Evolutionary conservation across 2,113 vertebrate species (phyloP).

Genomic region (Engraulis encrasicolus): DNA sequence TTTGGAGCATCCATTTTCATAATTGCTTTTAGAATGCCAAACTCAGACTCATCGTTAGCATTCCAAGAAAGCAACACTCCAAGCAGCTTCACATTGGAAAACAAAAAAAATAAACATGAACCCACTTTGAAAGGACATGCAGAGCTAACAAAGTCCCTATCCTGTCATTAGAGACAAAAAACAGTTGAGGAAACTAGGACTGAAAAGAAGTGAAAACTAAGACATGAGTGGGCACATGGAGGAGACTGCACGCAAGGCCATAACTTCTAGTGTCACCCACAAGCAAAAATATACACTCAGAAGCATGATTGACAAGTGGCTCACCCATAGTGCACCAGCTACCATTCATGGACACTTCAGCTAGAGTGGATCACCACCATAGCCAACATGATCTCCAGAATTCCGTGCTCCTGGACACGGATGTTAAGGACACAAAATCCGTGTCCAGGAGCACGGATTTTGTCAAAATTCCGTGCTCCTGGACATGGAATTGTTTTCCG

Average conservation of each 20-base stretch:
- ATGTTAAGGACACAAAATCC: too few relatives aligned
- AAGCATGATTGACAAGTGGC: too few relatives aligned
- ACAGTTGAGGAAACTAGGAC: background rate
- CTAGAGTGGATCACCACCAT: too few relatives aligned
- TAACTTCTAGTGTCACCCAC: background rate
- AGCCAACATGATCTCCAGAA: too few relatives aligned
- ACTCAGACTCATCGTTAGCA: background rate
- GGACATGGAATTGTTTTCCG: too few relatives aligned
- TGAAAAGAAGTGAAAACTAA: background rate
- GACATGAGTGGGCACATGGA: background rate
- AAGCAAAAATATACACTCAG: too few relatives aligned
- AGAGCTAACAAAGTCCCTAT: background rate
- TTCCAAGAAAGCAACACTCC: background rate
- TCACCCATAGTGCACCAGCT: too few relatives aligned
- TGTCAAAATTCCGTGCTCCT: too few relatives aligned
- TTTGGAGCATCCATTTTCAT: background rate
- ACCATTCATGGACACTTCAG: too few relatives aligned
- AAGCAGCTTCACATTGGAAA: background rate
- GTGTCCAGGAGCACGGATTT: too few relatives aligned
- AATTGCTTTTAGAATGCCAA: constrained; percentile 8
- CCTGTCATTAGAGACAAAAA: background rate
- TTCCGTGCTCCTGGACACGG: too few relatives aligned
- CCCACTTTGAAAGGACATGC: background rate
- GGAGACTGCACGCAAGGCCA: background rate
- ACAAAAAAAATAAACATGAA: background rate